A percentile compares a stretch with the other conserved stretches of the same genome.
phyloP scores from a whole-genome alignment of 2,797 vertebrate species.

The Spatula clypeata region DNA sequence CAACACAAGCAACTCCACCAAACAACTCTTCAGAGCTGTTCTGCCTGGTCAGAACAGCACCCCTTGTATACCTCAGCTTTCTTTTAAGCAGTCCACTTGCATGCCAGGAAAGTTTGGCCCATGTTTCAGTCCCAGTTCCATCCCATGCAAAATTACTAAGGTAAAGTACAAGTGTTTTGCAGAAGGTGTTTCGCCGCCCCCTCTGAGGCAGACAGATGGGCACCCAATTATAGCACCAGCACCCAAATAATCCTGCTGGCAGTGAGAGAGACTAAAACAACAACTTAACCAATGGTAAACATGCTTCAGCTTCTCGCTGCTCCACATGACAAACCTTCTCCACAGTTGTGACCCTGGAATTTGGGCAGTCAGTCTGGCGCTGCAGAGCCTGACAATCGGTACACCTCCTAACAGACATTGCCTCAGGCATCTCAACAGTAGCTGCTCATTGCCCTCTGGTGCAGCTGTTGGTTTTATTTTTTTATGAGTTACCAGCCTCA shows the following conservation, averaged over 20 bases:
- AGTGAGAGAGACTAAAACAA: background rate
- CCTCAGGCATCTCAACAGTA: background rate
- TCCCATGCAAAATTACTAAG: background rate
- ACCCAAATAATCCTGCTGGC: background rate
- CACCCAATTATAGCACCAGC: background rate
- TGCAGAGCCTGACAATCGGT: background rate
- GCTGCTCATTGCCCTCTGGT: background rate
- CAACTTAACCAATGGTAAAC: background rate
- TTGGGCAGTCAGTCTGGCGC: background rate
- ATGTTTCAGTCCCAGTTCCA: background rate
- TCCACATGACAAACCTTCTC: background rate
- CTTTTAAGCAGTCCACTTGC: background rate
- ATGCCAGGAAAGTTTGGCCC: background rate
- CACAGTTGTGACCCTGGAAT: accelerated
- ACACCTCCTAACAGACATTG: accelerated
- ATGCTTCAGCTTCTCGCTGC: background rate
- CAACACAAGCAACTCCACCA: background rate
- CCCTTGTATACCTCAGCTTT: background rate
- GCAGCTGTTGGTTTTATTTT: background rate
- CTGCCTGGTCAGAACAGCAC: background rate
- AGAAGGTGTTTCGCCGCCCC: background rate
- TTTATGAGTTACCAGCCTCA: accelerated
- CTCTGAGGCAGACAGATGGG: background rate
- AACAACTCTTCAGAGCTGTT: background rate
- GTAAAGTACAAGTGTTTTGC: background rate